Percentiles rank a stretch among this genome's conserved stretches.
These are phyloP conservation scores for Syrista parreyssii DNA, from an alignment of 2,888 invertebrate species.

Conservation along the genomic window DNA sequence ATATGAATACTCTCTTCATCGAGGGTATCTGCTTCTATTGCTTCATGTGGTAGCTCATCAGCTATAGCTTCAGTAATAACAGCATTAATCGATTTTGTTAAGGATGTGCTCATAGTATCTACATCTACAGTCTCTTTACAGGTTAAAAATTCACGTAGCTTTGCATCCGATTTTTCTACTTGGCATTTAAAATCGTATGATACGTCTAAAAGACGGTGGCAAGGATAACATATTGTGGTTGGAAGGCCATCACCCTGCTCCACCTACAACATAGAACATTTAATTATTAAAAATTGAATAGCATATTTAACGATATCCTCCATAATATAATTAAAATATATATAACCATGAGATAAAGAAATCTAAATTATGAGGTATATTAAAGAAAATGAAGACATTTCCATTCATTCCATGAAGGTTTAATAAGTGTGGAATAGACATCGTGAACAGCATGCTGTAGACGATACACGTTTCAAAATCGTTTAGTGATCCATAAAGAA, in stretches of 20 bases:
- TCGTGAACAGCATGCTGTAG: not conserved
- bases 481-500: not conserved
- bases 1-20: not conserved
- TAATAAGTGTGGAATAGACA: not conserved
- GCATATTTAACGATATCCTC: not conserved
- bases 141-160: slow-evolving; percentile 43
- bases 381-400: not conserved
- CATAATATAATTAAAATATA: not conserved
- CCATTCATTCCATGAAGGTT: not conserved
- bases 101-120: slow-evolving; percentile 18
- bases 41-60: slow-evolving; percentile 26
- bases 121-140: slow-evolving; percentile 18
- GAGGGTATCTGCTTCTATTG: slow-evolving; percentile 6
- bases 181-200: slow-evolving; percentile 55
- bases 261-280: slow-evolving; percentile 38
- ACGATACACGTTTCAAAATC: not conserved
- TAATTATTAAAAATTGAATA: not conserved
- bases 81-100: slow-evolving; percentile 27
- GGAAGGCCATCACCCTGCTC: slow-evolving; percentile 58
- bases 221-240: slow-evolving; percentile 46
- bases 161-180: slow-evolving; percentile 53
- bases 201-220: slow-evolving; percentile 48
- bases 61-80: slow-evolving; percentile 33
- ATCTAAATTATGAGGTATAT: not conserved
- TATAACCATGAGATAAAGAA: not conserved